Evolutionary conservation across 2,113 vertebrate genomes (phyloP).

Genomic region (pig (Sus scrofa)): DNA sequence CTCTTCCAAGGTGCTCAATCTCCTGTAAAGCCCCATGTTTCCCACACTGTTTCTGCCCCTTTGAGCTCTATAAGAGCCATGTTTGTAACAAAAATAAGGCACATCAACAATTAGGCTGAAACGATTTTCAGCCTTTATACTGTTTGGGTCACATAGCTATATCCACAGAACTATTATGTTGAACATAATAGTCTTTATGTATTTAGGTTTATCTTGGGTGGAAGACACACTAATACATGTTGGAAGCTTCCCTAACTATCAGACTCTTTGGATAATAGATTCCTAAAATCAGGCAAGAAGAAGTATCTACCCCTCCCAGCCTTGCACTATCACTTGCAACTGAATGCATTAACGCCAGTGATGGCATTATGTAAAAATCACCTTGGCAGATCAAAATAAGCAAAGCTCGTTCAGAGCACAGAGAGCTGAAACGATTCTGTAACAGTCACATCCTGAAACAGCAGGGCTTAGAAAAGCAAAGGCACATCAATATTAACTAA

Average conservation of each 20-base stretch:
- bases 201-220: background rate
- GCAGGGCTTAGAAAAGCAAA: background rate
- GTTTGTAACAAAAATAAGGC: background rate
- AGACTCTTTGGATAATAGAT: conserved; percentile 47
- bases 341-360: conserved; percentile 44
- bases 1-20: no score
- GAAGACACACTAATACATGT: background rate
- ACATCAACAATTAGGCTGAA: background rate
- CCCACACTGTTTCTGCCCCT: no score
- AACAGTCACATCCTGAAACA: background rate
- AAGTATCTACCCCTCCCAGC: background rate
- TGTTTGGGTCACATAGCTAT: background rate
- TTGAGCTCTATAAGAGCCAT: background rate
- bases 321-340: conserved; percentile 39
- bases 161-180: background rate
- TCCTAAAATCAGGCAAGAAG: background rate
- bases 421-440: background rate
- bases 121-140: background rate
- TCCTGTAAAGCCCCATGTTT: no score
- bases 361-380: conserved; percentile 47
- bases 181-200: background rate
- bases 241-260: conserved; percentile 33
- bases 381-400: background rate
- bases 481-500: conserved; percentile 19
- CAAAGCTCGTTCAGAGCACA: background rate